These are phyloP conservation scores for Leuciscus idus DNA, from an alignment of 2,113 vertebrate genomes.

Conservation along the genomic window DNA sequence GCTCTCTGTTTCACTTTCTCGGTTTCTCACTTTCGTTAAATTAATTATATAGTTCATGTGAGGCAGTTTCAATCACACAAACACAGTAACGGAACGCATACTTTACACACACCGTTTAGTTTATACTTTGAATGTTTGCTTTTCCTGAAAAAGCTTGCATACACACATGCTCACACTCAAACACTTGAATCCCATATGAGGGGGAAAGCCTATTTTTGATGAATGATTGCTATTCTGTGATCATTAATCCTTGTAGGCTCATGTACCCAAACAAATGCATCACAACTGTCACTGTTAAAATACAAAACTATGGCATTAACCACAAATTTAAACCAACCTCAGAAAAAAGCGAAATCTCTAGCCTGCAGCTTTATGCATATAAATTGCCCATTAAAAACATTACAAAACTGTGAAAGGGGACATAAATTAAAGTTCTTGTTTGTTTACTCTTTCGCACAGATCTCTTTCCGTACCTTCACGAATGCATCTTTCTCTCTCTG, in stretches of 20 bases:
- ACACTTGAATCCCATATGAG: not conserved
- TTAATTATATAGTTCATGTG: no score
- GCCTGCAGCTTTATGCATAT: conserved; percentile 43
- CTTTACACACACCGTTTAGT: no score
- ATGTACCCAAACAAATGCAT: conserved; percentile 7
- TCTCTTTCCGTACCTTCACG: not conserved
- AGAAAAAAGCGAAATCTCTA: not conserved
- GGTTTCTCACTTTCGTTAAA: no score
- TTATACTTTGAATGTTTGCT: not conserved
- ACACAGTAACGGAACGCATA: no score
- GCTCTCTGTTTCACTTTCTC: not conserved
- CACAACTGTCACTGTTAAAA: conserved; percentile 2
- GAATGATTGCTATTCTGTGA: not conserved
- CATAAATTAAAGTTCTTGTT: not conserved
- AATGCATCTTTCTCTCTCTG: not conserved
- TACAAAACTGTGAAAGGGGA: not conserved
- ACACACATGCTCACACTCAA: not conserved
- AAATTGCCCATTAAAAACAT: conserved; percentile 47
- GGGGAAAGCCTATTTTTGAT: not conserved
- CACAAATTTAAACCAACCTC: not conserved
- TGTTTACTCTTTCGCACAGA: not conserved
- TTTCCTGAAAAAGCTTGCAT: not conserved
- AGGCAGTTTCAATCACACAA: no score
- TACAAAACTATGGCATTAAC: conserved; percentile 13
- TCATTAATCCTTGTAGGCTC: not conserved